Evolutionary conservation across 2,888 invertebrate species (phyloP), one percentile per base, ranked within the genome.

Genomic region (Busseola fusca): DNA sequence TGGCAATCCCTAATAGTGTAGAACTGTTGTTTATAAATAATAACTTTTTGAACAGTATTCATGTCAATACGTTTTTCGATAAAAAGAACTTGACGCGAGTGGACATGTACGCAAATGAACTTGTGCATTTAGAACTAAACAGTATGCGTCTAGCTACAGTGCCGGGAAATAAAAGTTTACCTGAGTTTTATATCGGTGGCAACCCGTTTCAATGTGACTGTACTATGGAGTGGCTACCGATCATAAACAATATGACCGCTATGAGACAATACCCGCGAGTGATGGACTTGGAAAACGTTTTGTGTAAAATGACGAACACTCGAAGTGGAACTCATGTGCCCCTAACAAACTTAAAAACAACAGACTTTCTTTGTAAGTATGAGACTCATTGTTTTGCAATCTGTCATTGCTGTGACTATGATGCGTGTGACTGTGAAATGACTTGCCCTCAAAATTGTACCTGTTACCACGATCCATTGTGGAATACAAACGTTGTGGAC

Each of bases 361-460:
- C 98, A 81, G 98, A 98, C 93, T 99, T 99, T 94, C 96, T 99
- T 86, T 99, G 99, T 95, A 97, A 97, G 87, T 99, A 99, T 96
- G 98, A 98, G 90, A 97, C 98, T 68, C 98, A 99, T 94, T 99
- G 99, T 95, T 99, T 99, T 93, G 98, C 98, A 56, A 96, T 98
- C 65, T 99, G 99, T 93, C 98, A 98, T 91, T 99, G 99, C 94
- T 99, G 99, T 94, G 99, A 99, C 91, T 99, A 98, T 91, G 98
- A 98, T 91, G 98, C 98, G 78, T 99, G 99, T 93, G 99, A 99
- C 93, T 99, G 99, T 94, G 98, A 99, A 96, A 98, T 99, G 98
- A 98, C 98, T 80, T 99, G 99, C 90, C 99, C 99, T 48, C 97
- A 97, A 87, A 98, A 98, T 88, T 99, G 99, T 95, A 97, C 98